Percentiles rank a stretch among this genome's conserved stretches.
Evolutionary conservation across 2,888 invertebrate species (phyloP).

Genomic region (Sinopyrophorus schimmeli): DNA sequence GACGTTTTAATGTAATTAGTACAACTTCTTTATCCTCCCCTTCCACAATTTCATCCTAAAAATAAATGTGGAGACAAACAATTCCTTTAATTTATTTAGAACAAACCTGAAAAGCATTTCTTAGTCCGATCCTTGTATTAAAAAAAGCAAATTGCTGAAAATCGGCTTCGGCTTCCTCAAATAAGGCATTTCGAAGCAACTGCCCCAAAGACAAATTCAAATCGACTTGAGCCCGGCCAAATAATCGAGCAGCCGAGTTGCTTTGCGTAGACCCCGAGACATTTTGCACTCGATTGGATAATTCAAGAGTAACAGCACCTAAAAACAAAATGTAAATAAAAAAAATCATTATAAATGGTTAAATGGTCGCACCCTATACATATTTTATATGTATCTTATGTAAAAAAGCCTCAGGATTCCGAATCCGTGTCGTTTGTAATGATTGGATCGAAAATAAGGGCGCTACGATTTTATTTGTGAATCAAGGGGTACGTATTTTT

Average conservation of each 20-base stretch:
- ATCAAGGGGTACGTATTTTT: no score
- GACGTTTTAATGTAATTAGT: conserved; percentile 87
- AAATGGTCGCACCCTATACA: no score
- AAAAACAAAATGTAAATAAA: conserved; percentile 11
- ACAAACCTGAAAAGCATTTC: conserved; percentile 53
- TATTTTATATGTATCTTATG: no score
- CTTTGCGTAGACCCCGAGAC: conserved; percentile 65
- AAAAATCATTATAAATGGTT: neutral
- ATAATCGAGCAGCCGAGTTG: conserved; percentile 68
- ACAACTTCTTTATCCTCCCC: conserved; percentile 84
- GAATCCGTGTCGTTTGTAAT: no score
- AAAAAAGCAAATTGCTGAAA: conserved; percentile 98
- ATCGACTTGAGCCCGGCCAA: conserved; percentile 86
- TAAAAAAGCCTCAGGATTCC: no score
- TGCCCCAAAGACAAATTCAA: conserved; percentile 95
- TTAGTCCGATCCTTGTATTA: conserved; percentile 83
- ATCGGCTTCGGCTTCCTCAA: conserved; percentile 96
- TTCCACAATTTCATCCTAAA: conserved; percentile 89
- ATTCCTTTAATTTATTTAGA: conserved; percentile 53
- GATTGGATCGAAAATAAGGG: no score
- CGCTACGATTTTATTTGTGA: no score
- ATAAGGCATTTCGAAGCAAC: conserved; percentile 87
- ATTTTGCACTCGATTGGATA: conserved; percentile 93
- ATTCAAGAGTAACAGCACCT: conserved; percentile 85
- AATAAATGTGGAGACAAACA: conserved; percentile 63